A percentile compares a stretch with the other conserved stretches of the same genome.
Conservation (phyloP, 2,888 invertebrate species). For the Lasioglossum figueresi region DNA sequence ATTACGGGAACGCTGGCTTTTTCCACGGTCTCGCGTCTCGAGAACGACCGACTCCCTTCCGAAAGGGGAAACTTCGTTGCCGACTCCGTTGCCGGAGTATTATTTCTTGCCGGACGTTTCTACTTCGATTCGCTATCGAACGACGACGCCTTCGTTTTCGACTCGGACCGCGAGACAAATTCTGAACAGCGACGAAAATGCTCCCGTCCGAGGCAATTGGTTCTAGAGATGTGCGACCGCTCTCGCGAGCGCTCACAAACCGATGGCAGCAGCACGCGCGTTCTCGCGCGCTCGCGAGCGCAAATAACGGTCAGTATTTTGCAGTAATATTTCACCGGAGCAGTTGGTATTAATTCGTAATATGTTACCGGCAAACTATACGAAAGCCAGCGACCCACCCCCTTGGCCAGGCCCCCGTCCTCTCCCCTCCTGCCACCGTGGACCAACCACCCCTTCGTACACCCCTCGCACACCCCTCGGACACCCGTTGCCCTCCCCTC, state of each 20-base stretch:
- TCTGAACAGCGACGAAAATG: constrained; percentile 65
- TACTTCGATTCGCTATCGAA: neutral
- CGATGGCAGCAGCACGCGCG: constrained; percentile 43
- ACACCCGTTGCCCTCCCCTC: constrained; percentile 18
- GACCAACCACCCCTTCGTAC: constrained; percentile 16
- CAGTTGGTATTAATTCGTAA: constrained; percentile 85
- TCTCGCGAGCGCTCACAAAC: constrained; percentile 2
- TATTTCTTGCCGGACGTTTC: neutral
- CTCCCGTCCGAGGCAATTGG: constrained; percentile 60
- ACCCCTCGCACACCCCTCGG: constrained; percentile 15
- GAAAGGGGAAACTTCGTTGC: neutral
- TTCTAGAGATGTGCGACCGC: constrained; percentile 25
- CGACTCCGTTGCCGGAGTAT: too few relatives aligned
- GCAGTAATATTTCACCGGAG: constrained; percentile 84
- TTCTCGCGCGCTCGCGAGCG: constrained; percentile 65
- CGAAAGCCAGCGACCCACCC: constrained; percentile 72
- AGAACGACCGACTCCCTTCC: neutral
- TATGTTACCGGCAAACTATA: constrained; percentile 84
- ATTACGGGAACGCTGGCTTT: neutral
- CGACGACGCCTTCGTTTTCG: neutral
- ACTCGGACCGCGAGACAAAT: constrained; percentile 47
- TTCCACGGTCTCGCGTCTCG: neutral
- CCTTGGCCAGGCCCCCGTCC: constrained; percentile 34
- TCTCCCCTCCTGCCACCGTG: constrained; percentile 18
- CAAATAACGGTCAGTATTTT: constrained; percentile 84